Evolutionary conservation across 2,797 vertebrate genomes (phyloP), one percentile per base, ranked within the genome.

Genomic region (Gobionotothen gibberifrons): DNA sequence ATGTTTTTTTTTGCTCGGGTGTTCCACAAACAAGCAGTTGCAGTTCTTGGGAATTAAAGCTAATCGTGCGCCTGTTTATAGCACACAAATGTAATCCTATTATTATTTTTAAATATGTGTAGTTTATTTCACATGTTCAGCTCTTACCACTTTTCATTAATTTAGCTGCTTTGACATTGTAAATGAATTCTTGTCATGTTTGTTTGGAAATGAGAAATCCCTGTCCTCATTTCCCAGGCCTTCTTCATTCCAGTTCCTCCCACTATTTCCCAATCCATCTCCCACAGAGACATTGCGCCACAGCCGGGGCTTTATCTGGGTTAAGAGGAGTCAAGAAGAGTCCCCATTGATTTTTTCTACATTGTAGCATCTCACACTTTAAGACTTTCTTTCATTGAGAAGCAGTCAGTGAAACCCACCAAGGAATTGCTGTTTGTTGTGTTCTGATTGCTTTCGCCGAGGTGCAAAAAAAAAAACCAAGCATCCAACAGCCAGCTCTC

Each of bases 251-350:
- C 57, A 42, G 32, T 78, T 52, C 73, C 49, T 64, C 46, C 67
- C 46, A 3, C 55, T 10, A 39, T 83, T 85, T 84, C 82, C 59
- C 85, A 82, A n/a, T 72, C 57, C 57, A 46, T 78, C 69, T 82
- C 59, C 74, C 69, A 67, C 79, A 39, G 63, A 47, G 62, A 76
- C 68, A 54, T 62, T 82, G 67, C 72, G 17, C 71, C 48, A 78
- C 58, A 79, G 73, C 56, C 72, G 51, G 72, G 58, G 60, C 56
- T 77, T 76, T 80, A 47, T 82, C 26, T 52, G 54, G 62, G 60
- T 61, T 66, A 72, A 69, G 17, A 81, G 61, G 49, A 69, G 69
- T 64, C 66, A 56, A 77, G 56, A 79, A 17, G 29, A 56, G 58
- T 55, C 46, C 54, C 54, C 60, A 79, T 69, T 57, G 63, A 74